phyloP scores from a whole-genome alignment of 2,888 invertebrate species.

The Formica aserva region DNA sequence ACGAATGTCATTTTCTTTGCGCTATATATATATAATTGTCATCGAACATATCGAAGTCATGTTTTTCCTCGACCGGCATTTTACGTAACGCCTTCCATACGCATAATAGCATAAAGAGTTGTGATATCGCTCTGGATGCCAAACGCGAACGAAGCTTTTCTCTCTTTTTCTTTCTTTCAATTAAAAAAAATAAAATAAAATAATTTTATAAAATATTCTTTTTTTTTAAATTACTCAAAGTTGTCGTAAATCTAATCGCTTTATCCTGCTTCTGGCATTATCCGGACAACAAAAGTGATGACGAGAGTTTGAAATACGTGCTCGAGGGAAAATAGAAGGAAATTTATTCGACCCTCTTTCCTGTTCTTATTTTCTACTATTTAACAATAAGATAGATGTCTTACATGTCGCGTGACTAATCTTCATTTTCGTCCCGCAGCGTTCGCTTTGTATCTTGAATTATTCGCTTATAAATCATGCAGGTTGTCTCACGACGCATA shows the following conservation, averaged over 20 bases:
- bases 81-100: conserved; percentile 9
- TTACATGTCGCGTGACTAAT: conserved; percentile 1
- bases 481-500: neutral
- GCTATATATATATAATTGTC: neutral
- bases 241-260: neutral
- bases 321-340: neutral
- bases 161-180: neutral
- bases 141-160: neutral
- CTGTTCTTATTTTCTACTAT: neutral
- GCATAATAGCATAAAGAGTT: neutral
- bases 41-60: neutral
- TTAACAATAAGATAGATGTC: neutral
- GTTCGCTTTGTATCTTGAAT: neutral
- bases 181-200: neutral
- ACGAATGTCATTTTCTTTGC: neutral
- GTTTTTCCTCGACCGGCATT: neutral
- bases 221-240: neutral
- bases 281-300: neutral
- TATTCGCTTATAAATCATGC: conserved; percentile 12
- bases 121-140: neutral
- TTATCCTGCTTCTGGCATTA: neutral
- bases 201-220: neutral
- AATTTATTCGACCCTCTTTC: neutral
- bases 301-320: neutral
- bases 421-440: neutral